Percentiles rank a stretch among this genome's conserved stretches.
Conservation (phyloP, 2,113 vertebrate genomes). For the Siphamia tubifer region DNA sequence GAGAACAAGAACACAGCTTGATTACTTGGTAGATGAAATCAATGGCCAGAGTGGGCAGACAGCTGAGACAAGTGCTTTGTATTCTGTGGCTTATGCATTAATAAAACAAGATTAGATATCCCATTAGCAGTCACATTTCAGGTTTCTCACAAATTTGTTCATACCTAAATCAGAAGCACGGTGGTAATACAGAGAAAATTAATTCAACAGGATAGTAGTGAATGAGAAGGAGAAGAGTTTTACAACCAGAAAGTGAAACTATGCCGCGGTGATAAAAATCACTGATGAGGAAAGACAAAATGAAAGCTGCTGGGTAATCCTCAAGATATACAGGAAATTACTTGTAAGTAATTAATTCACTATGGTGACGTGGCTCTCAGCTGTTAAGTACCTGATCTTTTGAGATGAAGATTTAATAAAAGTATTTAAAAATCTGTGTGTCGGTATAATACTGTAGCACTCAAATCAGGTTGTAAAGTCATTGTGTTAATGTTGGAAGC, state of each 20-base stretch:
- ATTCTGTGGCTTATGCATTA: conserved; percentile 31
- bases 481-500: not conserved
- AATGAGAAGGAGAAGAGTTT: not conserved
- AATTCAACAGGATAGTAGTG: conserved; percentile 30
- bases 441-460: conserved; percentile 6
- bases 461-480: not conserved
- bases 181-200: conserved; percentile 42
- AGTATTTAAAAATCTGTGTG: not conserved
- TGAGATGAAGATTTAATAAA: not conserved
- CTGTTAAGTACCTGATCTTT: conserved; percentile 2
- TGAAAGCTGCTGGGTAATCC: not conserved
- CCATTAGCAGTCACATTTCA: conserved; percentile 49
- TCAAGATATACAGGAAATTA: conserved; percentile 2
- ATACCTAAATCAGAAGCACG: conserved; percentile 29
- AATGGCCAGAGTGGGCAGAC: not conserved
- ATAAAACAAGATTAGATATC: conserved; percentile 48
- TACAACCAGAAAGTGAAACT: not conserved
- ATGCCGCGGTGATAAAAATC: conserved; percentile 29
- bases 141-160: conserved; percentile 40
- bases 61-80: conserved; percentile 16
- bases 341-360: conserved; percentile 25
- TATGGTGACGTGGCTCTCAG: not conserved
- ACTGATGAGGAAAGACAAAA: conserved; percentile 14
- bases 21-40: not conserved
- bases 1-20: not conserved